Base-by-base conservation (phyloP, 1,140 invertebrate species). In the Rhagoletis pomonella region DNA sequence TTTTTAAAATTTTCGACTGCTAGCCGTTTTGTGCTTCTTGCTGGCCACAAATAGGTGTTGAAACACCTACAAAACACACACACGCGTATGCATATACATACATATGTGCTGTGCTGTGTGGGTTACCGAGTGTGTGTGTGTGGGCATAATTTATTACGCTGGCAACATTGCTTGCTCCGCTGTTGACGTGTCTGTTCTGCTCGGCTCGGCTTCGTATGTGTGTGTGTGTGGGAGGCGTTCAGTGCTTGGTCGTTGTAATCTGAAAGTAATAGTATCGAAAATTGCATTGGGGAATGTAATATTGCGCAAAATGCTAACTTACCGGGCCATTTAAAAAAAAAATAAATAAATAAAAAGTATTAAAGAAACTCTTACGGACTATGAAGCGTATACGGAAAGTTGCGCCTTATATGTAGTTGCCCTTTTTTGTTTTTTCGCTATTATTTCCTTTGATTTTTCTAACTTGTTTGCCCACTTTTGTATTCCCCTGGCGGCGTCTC, bases 231-330 rank as follows among this genome's bases (percentile, higher is more conserved):
- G 12, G 6, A 55, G 73, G 50, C 42, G 47, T 19, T 6, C 6
- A 2, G 44, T 55, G n/a, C 73, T 47, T 58, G 50, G 47, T 19
- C 44, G 29, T 17, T 59, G 60, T 86, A 86, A 86, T 86, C 59
- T 86, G 3, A 44, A 86, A 64, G 29, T 86, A 86, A 86, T 86
- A 86, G 84, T 62, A 86, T 62, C 84, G 84, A 55, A 86, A 86
- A 86, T 86, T 86, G 84, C 84, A 86, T 86, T 64, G 17, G 84
- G 60, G 84, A 86, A 55, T 60, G 12, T 62, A 62, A 60, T 42
- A 59, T 64, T 29, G 58, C 84, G 17, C 58, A 60, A 86, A 62
- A 64, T 58, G 42, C 12, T 64, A 86, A 64, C 39, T 64, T 62
- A 59, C 84, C 42, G 17, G 59, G 58, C 60, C 4, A 47, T 60